Evolutionary conservation across 2,888 invertebrate genomes (phyloP).

Genomic region (Drosophila cognata): DNA sequence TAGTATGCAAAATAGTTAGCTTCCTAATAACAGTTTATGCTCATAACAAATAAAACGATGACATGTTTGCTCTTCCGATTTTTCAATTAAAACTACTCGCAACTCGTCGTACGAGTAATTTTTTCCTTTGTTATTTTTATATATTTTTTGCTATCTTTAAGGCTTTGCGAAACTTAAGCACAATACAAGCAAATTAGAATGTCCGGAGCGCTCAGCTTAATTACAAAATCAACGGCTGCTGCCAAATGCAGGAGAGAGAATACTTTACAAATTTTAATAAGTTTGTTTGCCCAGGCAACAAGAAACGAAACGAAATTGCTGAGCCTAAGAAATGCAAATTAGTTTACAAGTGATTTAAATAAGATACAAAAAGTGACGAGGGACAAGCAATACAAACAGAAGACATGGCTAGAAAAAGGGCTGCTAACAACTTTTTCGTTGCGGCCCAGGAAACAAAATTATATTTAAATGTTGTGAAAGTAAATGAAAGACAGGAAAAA

Average conservation of each 20-base stretch:
- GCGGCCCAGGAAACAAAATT: slow-evolving; percentile 30
- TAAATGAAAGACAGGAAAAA: slow-evolving; percentile 11
- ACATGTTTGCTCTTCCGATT: slow-evolving; percentile 23
- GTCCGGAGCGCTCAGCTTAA: slow-evolving; percentile 42
- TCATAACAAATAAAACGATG: slow-evolving; percentile 54
- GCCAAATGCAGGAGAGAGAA: slow-evolving; percentile 56
- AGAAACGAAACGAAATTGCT: slow-evolving; percentile 46
- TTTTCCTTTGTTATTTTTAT: background rate
- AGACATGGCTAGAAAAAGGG: slow-evolving; percentile 30
- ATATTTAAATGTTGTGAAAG: slow-evolving; percentile 40
- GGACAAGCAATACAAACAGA: slow-evolving; percentile 49
- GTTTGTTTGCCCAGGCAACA: slow-evolving; percentile 64
- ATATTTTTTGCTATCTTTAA: slow-evolving; percentile 22
- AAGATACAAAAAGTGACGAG: slow-evolving; percentile 73
- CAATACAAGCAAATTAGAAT: slow-evolving; percentile 30
- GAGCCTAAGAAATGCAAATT: slow-evolving; percentile 75
- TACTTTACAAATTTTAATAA: slow-evolving; percentile 70
- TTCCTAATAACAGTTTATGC: slow-evolving; percentile 63
- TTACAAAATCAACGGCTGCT: slow-evolving; percentile 60
- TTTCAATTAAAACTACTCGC: slow-evolving; percentile 40
- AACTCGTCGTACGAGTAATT: slow-evolving; percentile 36
- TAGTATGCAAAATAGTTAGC: slow-evolving; percentile 54
- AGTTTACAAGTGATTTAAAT: slow-evolving; percentile 77
- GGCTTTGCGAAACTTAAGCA: background rate
- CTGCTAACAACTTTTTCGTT: slow-evolving; percentile 41